These are phyloP conservation scores for Paradoxurus hermaphroditus DNA, from an alignment of 2,113 vertebrate genomes.

Conservation along the genomic window DNA sequence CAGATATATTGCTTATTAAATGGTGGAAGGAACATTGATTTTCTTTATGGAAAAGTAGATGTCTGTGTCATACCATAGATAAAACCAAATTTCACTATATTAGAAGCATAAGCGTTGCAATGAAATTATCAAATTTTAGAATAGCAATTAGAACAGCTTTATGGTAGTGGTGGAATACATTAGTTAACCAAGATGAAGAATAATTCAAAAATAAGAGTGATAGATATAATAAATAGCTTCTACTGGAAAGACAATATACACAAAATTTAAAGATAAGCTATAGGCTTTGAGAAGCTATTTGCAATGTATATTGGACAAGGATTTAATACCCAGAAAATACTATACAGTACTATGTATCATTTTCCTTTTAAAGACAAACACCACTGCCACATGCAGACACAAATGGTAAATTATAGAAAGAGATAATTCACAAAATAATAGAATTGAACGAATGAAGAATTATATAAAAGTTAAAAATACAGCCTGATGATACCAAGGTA, in stretches of 20 bases:
- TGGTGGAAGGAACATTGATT: background rate
- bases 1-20: background rate
- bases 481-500: background rate
- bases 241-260: background rate
- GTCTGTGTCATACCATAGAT: background rate
- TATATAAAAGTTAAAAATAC: background rate
- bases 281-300: background rate
- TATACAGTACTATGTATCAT: background rate
- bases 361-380: background rate
- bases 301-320: background rate
- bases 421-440: background rate
- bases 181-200: background rate
- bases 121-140: background rate
- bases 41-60: slow-evolving; percentile 33
- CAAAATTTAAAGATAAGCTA: background rate
- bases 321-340: background rate
- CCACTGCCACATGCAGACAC: accelerated
- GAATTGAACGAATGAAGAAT: background rate
- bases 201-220: background rate
- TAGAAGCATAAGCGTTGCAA: background rate
- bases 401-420: background rate
- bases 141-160: background rate
- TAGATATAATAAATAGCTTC: background rate
- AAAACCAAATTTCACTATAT: background rate
- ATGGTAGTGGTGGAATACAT: background rate